phyloP scores from a whole-genome alignment of 2,113 vertebrate species.

The Bombycilla garrulus region DNA sequence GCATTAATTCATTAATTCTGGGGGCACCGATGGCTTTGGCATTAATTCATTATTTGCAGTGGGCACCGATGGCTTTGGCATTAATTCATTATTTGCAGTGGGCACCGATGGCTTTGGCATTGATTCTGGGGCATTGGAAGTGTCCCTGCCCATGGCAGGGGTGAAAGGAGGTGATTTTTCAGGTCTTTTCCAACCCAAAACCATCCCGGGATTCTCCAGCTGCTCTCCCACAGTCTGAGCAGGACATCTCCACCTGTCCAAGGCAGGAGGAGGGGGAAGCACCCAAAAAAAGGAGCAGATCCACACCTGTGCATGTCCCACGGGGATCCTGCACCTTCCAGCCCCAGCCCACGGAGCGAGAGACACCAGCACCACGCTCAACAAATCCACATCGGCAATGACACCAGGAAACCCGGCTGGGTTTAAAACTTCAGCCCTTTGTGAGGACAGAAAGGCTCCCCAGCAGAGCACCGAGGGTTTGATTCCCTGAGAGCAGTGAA shows the following conservation, averaged over 20 bases:
- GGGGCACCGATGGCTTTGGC: neutral
- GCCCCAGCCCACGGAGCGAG: neutral
- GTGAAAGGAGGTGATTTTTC: neutral
- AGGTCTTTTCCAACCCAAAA: neutral
- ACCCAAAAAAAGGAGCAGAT: neutral
- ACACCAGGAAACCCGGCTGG: neutral
- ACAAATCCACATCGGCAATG: neutral
- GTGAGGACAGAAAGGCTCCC: neutral
- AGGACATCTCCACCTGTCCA: fast-evolving
- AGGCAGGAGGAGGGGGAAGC: neutral
- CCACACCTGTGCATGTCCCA: fast-evolving
- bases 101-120: neutral
- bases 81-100: neutral
- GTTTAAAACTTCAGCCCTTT: neutral
- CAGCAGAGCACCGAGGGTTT: neutral
- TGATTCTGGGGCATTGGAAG: neutral
- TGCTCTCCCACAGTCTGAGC: neutral
- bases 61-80: neutral
- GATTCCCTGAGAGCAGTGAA: neutral
- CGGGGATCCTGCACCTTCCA: neutral
- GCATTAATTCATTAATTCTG: neutral
- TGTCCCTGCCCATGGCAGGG: neutral
- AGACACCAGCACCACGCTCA: neutral
- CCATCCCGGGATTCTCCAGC: neutral
- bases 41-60: too few relatives aligned